Conservation (phyloP, 2,113 vertebrate species). For the Gavialis gangeticus region DNA sequence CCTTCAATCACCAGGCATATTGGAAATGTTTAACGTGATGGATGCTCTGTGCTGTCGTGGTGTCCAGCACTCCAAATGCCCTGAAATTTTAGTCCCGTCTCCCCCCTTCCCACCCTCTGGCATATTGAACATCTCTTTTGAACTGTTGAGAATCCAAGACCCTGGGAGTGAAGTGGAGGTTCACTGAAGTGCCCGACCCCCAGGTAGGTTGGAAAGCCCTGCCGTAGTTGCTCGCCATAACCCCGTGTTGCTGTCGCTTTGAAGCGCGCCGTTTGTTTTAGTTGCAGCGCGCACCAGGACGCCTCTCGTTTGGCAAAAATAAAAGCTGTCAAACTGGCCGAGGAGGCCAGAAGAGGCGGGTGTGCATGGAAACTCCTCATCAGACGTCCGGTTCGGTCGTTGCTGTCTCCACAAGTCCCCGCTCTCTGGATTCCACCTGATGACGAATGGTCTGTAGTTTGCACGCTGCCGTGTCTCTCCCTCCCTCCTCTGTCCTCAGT, state of each 20-base stretch:
- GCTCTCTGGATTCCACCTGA: rapidly evolving
- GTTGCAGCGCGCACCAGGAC: too few species aligned
- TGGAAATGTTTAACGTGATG: rapidly evolving
- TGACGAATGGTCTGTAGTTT: not conserved
- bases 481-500: rapidly evolving
- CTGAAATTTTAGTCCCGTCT: too few species aligned
- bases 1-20: not conserved
- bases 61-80: too few species aligned
- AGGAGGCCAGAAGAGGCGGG: not conserved
- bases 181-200: not conserved
- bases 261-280: too few species aligned
- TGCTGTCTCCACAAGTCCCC: too few species aligned
- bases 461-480: not conserved
- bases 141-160: not conserved
- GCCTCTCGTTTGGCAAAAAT: not conserved
- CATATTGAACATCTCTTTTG: constrained; percentile 3
- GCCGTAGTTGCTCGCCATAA: not conserved
- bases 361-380: not conserved
- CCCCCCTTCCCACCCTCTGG: not conserved
- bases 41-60: too few species aligned
- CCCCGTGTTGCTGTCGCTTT: too few species aligned
- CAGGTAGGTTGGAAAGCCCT: not conserved
- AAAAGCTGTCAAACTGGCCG: not conserved
- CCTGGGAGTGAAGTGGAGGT: not conserved
- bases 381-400: rapidly evolving